Evolutionary conservation across 53 echinoderm and acorn worm genomes (phyloP).

Genomic region (Echinarachnius parma): DNA sequence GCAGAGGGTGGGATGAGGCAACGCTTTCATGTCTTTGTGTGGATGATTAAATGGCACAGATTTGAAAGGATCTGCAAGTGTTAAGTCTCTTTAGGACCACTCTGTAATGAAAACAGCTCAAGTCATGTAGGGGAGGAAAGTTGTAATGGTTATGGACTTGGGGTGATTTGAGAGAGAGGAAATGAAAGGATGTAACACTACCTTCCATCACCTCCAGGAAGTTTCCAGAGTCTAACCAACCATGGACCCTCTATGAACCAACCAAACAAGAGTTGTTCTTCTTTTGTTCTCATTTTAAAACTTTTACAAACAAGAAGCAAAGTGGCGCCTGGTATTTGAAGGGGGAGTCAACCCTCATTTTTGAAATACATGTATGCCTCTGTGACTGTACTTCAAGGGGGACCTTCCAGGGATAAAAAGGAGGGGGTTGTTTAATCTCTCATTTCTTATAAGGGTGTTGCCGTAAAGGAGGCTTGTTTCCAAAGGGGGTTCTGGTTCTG

Average conservation of each 20-base stretch:
- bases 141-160: too few species aligned
- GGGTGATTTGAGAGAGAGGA: slow-evolving; percentile 7
- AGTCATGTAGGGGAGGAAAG: slow-evolving; percentile 4
- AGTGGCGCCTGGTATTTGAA: neutral
- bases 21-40: neutral
- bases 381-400: slow-evolving; percentile 1
- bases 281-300: slow-evolving; percentile 29
- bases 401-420: neutral
- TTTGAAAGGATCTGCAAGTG: neutral
- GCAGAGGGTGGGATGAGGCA: neutral
- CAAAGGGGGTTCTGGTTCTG: too few species aligned
- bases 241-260: too few species aligned
- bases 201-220: slow-evolving; percentile 18
- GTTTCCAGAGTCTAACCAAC: too few species aligned
- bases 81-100: slow-evolving; percentile 5
- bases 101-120: slow-evolving; percentile 33
- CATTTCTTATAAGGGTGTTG: slow-evolving; percentile 32
- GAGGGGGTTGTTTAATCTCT: slow-evolving; percentile 15
- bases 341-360: neutral
- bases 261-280: neutral
- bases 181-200: slow-evolving; percentile 39
- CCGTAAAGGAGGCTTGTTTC: too few species aligned
- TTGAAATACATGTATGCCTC: slow-evolving; percentile 22
- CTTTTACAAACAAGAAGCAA: too few species aligned
- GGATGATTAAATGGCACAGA: neutral